phyloP scores from a whole-genome alignment of 2,888 invertebrate genomes.

The Hypomecis punctinalis region DNA sequence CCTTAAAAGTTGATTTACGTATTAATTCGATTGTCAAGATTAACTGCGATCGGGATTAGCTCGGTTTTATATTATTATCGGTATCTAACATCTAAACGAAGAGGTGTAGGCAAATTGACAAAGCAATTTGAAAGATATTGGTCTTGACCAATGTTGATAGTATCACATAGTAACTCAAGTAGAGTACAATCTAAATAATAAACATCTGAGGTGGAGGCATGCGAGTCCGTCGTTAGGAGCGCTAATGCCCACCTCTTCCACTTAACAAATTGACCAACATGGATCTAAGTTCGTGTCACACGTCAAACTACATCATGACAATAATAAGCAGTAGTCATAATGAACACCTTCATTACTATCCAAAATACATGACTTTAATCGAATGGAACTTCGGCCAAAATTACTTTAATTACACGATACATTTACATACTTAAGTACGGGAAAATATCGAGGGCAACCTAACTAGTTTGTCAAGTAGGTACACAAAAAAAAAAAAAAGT shows the following conservation, averaged over 20 bases:
- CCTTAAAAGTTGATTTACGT: neutral
- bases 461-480: no score
- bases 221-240: conserved; percentile 72
- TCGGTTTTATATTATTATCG: neutral
- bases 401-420: neutral
- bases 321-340: conserved; percentile 3
- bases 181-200: conserved; percentile 57
- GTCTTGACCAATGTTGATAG: conserved; percentile 4
- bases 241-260: conserved; percentile 69
- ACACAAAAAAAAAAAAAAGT: no score
- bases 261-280: conserved; percentile 75
- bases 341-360: conserved; percentile 1
- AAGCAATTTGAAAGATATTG: conserved; percentile 19
- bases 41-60: neutral
- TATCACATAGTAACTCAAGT: conserved; percentile 29
- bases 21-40: neutral
- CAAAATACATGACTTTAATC: conserved; percentile 2
- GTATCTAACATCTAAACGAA: neutral
- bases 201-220: conserved; percentile 64
- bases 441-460: no score
- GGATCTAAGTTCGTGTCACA: conserved; percentile 44
- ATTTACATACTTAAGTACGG: neutral
- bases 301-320: conserved; percentile 33
- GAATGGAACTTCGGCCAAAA: conserved; percentile 7
- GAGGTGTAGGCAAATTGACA: neutral